These are phyloP conservation scores for Tenrec ecaudatus DNA, from an alignment of 2,113 vertebrate species.

Conservation along the genomic window DNA sequence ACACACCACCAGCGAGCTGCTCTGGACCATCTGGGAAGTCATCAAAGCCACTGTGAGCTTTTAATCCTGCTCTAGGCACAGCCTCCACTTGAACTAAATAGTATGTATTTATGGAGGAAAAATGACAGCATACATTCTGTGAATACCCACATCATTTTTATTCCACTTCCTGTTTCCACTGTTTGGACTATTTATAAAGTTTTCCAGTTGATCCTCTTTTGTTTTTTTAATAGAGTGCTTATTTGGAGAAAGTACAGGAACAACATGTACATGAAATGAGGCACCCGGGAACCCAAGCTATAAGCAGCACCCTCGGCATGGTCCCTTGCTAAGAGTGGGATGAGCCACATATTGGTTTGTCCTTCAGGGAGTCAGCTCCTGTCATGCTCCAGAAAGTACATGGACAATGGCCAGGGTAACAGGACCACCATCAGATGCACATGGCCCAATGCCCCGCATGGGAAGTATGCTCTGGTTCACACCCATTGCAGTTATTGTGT, in stretches of 20 bases:
- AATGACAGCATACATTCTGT: slow-evolving; percentile 67
- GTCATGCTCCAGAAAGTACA: not conserved
- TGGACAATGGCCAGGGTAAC: accelerated
- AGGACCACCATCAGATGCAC: accelerated
- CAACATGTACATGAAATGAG: not conserved
- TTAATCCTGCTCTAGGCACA: not conserved
- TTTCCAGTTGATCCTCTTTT: slow-evolving; percentile 61
- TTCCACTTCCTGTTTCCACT: slow-evolving; percentile 78
- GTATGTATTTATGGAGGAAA: slow-evolving; percentile 48
- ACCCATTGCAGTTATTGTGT: not conserved
- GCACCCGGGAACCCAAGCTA: accelerated
- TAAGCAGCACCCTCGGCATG: not conserved
- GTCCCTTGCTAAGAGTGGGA: accelerated
- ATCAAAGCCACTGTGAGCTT: not conserved
- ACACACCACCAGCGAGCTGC: not conserved
- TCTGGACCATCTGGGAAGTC: not conserved
- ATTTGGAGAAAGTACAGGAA: slow-evolving; percentile 41
- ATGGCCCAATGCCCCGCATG: no score
- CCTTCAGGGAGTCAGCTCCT: not conserved
- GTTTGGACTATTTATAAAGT: slow-evolving; percentile 76
- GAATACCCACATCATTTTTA: slow-evolving; percentile 71
- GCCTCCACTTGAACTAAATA: slow-evolving; percentile 50
- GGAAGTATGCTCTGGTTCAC: not conserved
- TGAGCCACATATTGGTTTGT: not conserved
- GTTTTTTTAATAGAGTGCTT: slow-evolving; percentile 53